Evolutionary conservation across 2,888 invertebrate species (phyloP).

Genomic region (Coremacera marginata): DNA sequence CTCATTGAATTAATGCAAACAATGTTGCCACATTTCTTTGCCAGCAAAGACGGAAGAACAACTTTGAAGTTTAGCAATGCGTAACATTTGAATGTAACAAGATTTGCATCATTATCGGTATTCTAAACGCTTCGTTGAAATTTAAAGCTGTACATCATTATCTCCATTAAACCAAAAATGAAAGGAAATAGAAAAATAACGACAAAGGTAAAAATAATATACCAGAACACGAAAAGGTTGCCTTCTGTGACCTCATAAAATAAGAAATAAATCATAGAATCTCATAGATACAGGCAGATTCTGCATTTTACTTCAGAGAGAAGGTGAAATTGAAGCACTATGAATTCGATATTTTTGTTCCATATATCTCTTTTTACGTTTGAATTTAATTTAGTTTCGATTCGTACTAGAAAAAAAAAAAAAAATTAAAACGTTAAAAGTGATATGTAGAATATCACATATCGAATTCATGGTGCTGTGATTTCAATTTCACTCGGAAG

Average conservation of each 20-base stretch:
- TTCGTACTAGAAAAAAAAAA: no score
- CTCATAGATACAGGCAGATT: no score
- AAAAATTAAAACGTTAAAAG: no score
- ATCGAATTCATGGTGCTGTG: no score
- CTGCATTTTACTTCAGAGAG: no score
- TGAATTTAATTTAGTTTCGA: no score
- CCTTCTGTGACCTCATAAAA: neutral
- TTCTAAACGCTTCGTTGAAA: neutral
- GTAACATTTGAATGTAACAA: neutral
- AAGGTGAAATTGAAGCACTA: no score
- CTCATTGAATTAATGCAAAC: neutral
- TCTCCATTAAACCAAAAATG: neutral
- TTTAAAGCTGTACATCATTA: neutral
- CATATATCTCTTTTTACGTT: no score
- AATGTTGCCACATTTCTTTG: neutral
- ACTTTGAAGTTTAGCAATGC: neutral
- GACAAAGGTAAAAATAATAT: neutral
- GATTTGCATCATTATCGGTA: constrained; percentile 12
- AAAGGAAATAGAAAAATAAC: no score
- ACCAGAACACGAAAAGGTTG: neutral
- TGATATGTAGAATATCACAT: no score
- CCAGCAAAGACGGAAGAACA: neutral
- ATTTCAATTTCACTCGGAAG: no score
- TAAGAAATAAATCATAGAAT: neutral
- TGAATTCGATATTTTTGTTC: no score